Base-by-base conservation (phyloP, 1,140 invertebrate genomes). In the Diachasma alloeum region DNA sequence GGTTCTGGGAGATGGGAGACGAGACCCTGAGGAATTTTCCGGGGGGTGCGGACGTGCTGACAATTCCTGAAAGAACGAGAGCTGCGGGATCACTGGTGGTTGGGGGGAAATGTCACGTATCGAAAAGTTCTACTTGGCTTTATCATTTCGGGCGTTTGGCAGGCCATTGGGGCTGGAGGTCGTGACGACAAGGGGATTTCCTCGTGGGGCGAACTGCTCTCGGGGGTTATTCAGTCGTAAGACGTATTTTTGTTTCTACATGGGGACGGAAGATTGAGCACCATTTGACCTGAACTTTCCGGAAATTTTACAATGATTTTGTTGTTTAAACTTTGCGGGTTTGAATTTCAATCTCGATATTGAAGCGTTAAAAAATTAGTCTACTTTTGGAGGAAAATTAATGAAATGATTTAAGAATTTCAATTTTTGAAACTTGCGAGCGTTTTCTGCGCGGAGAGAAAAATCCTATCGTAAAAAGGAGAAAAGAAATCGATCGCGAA, bases 31-130 rank as follows among this genome's bases (percentile, higher is more conserved):
- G 72, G 53, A 56, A 42, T 46, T 72, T 74, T 74, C 70, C 53
- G 26, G 6, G 42, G 31, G 53, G 37, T 46, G 71, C 56, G 59
- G 26, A 63, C 59, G 59, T 63, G 59, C 39, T 71, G 78, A 78
- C 77, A 80, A 75, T 80, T 42, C 56, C 42, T 53, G 26, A 19
- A 77, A 74, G 39, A 67, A 70, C 17, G 53, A 22, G 17, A 22
- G 42, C 39, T 66, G 59, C 70, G 53, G 75, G 71, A 69, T 53
- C 37, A 9, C 56, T 44, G 78, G 74, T 63, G 5, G 59, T 63
- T 63, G 59, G 19, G 19, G 19, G 0, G 59, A 63, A 63, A 24
- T 31, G 59, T 63, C 59, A 63, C 59, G 59, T 63, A 63, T 63
- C 53, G 53, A 31, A 26, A 8, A 26, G 59, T 63, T 63, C 59